phyloP scores from a whole-genome alignment of 2,888 invertebrate genomes.

The Smittia sp. region DNA sequence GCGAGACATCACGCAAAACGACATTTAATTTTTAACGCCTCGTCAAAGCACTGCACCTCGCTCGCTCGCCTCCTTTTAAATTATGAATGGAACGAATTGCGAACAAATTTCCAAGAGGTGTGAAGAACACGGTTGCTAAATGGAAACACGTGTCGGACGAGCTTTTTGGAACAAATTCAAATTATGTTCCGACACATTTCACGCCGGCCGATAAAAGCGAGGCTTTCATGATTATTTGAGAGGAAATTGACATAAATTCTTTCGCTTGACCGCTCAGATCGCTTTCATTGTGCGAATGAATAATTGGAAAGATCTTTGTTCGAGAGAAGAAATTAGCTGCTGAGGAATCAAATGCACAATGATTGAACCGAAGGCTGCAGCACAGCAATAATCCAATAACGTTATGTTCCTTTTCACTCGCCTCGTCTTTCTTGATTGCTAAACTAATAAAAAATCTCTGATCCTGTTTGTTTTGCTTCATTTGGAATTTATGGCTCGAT shows the following conservation, averaged over 20 bases:
- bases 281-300: background rate
- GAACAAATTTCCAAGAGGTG: slow-evolving; percentile 21
- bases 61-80: slow-evolving; percentile 8
- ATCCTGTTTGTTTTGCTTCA: slow-evolving; percentile 28
- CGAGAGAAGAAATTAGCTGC: background rate
- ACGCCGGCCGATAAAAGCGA: background rate
- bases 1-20: slow-evolving; percentile 35
- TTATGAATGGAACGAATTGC: slow-evolving; percentile 40
- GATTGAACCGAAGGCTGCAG: too few relatives aligned
- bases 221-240: background rate
- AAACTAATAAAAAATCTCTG: slow-evolving; percentile 31
- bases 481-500: slow-evolving; percentile 27
- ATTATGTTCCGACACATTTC: background rate
- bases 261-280: background rate
- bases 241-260: background rate
- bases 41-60: slow-evolving; percentile 30
- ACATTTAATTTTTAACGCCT: slow-evolving; percentile 41
- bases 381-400: slow-evolving; percentile 26
- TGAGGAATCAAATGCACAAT: slow-evolving; percentile 17
- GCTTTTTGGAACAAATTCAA: background rate
- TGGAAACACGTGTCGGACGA: slow-evolving; percentile 12
- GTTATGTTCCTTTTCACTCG: background rate
- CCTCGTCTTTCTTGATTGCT: slow-evolving; percentile 22
- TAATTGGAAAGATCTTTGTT: background rate
- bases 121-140: slow-evolving; percentile 26